Evolutionary conservation across 2,888 invertebrate genomes (phyloP).

Genomic region (Acanthopleura granulata): DNA sequence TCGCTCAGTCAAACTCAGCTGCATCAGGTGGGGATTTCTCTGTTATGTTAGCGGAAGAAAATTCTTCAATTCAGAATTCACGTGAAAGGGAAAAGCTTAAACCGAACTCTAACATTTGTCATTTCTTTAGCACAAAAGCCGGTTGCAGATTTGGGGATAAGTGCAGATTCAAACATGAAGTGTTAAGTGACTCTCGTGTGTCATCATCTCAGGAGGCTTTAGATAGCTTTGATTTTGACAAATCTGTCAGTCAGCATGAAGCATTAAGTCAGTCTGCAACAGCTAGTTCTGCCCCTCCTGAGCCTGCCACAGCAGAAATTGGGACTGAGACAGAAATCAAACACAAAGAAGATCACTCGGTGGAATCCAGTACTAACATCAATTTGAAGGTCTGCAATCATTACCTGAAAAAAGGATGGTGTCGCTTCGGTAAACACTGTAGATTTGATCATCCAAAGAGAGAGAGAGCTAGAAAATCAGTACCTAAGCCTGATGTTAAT

Average conservation of each 20-base stretch:
- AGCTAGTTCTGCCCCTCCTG: conserved; percentile 16
- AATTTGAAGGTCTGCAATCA: conserved; percentile 33
- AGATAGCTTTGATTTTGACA: neutral
- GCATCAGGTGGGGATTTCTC: neutral
- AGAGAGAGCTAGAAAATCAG: neutral
- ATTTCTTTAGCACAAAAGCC: conserved; percentile 41
- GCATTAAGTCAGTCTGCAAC: neutral
- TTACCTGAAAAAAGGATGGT: conserved; percentile 39
- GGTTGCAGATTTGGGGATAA: conserved; percentile 43
- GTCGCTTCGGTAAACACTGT: conserved; percentile 46
- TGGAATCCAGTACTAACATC: neutral
- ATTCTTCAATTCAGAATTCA: neutral
- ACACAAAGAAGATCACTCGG: neutral
- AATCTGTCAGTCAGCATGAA: neutral
- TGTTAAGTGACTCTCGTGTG: neutral
- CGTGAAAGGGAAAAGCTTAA: neutral
- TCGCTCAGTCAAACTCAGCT: neutral
- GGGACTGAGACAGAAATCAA: neutral
- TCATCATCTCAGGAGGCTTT: neutral
- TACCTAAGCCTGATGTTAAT: neutral
- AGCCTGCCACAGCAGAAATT: neutral
- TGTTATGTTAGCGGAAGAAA: conserved; percentile 14
- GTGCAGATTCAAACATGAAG: conserved; percentile 16
- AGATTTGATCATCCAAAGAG: conserved; percentile 37
- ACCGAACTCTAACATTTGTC: conserved; percentile 33